Percentiles rank a stretch among this genome's conserved stretches.
Evolutionary conservation across 2,888 invertebrate genomes (phyloP).

Genomic region (Plagodis pulveraria): DNA sequence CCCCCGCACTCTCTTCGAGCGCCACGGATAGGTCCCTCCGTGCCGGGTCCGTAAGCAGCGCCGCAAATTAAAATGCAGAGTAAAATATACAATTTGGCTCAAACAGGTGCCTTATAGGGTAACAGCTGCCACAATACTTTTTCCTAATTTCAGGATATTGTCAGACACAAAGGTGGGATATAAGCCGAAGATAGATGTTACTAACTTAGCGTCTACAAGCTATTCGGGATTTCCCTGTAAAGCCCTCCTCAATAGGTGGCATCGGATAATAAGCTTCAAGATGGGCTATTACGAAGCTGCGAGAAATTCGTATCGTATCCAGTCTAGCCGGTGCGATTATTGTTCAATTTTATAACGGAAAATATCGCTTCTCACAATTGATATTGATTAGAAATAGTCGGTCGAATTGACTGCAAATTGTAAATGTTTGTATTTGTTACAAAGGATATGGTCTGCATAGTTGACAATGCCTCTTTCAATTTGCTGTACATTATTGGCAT

Average conservation of each 20-base stretch:
- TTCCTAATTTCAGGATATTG: background rate
- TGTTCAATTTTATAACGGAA: conserved; percentile 66
- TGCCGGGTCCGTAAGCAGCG: no score
- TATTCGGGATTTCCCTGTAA: conserved; percentile 80
- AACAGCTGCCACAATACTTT: background rate
- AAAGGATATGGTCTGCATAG: background rate
- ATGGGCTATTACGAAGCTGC: conserved; percentile 77
- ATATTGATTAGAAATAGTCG: conserved; percentile 70
- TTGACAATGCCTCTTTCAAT: conserved; percentile 22
- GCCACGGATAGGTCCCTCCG: no score
- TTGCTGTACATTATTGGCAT: conserved; percentile 14
- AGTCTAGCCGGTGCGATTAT: conserved; percentile 55
- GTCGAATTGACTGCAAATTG: conserved; percentile 65
- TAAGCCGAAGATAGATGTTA: conserved; percentile 64
- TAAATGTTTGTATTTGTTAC: conserved; percentile 53
- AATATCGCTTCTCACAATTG: conserved; percentile 65
- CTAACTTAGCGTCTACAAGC: conserved; percentile 75
- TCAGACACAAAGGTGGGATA: conserved; percentile 58
- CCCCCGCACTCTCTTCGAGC: no score
- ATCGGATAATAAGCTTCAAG: conserved; percentile 80
- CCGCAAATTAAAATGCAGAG: no score
- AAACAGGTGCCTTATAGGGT: conserved; percentile 25
- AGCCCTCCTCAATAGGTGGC: conserved; percentile 83
- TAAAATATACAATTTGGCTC: no score
- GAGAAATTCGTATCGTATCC: conserved; percentile 71